These are phyloP conservation scores for Aleiodes testaceus DNA, from an alignment of 2,888 invertebrate species.

Conservation along the genomic window DNA sequence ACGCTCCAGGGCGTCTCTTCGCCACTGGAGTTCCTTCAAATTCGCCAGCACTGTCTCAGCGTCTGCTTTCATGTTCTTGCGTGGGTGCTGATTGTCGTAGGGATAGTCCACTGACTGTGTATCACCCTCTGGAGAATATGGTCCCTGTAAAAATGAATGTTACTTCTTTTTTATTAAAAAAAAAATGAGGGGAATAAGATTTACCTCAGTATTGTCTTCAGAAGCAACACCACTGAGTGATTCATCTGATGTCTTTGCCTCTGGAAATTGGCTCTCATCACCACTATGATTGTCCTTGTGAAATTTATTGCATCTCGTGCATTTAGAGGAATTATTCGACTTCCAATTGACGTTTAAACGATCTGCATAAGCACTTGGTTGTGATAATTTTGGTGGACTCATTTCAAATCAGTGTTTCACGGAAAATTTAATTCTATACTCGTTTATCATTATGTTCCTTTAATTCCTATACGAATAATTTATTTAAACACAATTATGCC, in stretches of 20 bases:
- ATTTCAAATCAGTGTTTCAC: conserved; percentile 8
- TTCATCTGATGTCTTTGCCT: conserved; percentile 10
- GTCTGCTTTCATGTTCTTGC: conserved; percentile 43
- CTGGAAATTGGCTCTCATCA: conserved; percentile 2
- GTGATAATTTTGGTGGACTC: conserved; percentile 5
- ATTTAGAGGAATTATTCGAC: conserved; percentile 3
- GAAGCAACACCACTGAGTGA: conserved; percentile 7
- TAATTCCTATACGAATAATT: neutral
- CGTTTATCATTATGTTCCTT: neutral
- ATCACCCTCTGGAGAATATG: neutral
- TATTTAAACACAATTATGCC: neutral
- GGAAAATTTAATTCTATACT: neutral
- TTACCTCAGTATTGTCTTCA: conserved; percentile 4
- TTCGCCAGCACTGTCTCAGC: conserved; percentile 55
- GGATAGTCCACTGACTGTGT: conserved; percentile 15
- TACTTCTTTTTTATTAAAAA: no score
- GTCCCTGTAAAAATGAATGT: neutral
- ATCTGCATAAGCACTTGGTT: neutral
- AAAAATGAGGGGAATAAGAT: no score
- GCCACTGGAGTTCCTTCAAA: conserved; percentile 59
- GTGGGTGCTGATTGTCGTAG: conserved; percentile 31
- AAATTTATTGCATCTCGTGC: conserved; percentile 18
- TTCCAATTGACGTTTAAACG: neutral
- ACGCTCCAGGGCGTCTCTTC: conserved; percentile 57
- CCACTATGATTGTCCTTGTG: conserved; percentile 1